Conservation (phyloP, 1,140 invertebrate genomes). For the Papilio aristodemus region DNA sequence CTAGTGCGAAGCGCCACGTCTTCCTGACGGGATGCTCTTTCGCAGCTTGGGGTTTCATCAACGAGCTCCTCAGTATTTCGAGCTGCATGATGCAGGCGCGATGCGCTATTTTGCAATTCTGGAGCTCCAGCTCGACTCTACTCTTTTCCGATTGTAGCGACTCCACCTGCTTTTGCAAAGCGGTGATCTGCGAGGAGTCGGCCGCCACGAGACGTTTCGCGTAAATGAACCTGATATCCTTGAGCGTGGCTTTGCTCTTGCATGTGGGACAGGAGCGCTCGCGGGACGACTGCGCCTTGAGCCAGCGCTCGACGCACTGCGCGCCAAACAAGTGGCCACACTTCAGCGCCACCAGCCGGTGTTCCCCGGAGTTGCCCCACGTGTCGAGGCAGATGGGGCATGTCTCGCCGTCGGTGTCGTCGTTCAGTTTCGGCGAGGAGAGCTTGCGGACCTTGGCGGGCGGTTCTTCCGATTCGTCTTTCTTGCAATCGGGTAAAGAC, state of each 20-base stretch:
- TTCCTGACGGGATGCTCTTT: conserved; percentile 52
- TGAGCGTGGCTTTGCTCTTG: conserved; percentile 87
- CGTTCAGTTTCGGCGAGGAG: conserved; percentile 52
- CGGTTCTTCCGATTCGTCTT: conserved; percentile 47
- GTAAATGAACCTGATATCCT: conserved; percentile 87
- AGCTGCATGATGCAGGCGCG: conserved; percentile 75
- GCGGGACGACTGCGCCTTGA: conserved; percentile 76
- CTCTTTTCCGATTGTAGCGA: conserved; percentile 62
- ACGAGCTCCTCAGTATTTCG: conserved; percentile 63
- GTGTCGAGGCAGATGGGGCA: conserved; percentile 94
- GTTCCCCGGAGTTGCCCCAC: conserved; percentile 92
- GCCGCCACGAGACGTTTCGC: conserved; percentile 76
- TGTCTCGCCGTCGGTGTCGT: conserved; percentile 83
- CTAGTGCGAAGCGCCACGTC: conserved; percentile 81
- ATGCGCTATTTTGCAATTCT: conserved; percentile 64
- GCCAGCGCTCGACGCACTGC: conserved; percentile 91
- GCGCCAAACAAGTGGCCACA: conserved; percentile 96
- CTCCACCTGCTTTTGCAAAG: conserved; percentile 80
- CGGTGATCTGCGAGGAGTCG: conserved; percentile 79
- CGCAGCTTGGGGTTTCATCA: conserved; percentile 57
- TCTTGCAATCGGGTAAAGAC: conserved; percentile 33
- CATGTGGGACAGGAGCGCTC: conserved; percentile 90
- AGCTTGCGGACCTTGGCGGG: conserved; percentile 65
- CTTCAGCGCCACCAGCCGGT: conserved; percentile 89
- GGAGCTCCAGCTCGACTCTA: conserved; percentile 58